Evolutionary conservation across 2,888 invertebrate genomes (phyloP).

Genomic region (Clepsis dumicolana): DNA sequence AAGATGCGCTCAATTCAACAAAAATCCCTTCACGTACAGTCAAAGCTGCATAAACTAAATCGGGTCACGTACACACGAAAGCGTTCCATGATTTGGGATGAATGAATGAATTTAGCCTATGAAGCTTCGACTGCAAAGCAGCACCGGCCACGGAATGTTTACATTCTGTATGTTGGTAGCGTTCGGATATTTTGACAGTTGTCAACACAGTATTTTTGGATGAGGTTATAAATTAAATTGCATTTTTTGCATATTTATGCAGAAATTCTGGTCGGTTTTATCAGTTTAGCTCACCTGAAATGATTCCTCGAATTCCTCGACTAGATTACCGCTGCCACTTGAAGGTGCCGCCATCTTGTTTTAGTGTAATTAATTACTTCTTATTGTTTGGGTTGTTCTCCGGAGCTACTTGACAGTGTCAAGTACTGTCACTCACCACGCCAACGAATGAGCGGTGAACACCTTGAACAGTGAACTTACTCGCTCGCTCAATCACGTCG

Average conservation of each 20-base stretch:
- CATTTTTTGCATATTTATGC: conserved; percentile 42
- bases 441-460: conserved; percentile 8
- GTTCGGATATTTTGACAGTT: conserved; percentile 65
- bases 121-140: conserved; percentile 74
- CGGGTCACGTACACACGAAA: conserved; percentile 82
- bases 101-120: conserved; percentile 63
- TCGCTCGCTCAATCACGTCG: neutral
- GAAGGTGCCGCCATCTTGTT: conserved; percentile 90
- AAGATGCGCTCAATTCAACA: conserved; percentile 79
- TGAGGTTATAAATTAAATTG: conserved; percentile 63
- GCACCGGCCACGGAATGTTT: conserved; percentile 64
- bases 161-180: conserved; percentile 70
- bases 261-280: conserved; percentile 19
- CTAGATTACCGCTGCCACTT: conserved; percentile 94
- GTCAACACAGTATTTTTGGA: conserved; percentile 52
- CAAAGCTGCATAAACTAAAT: conserved; percentile 73
- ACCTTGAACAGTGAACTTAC: neutral
- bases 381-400: conserved; percentile 30
- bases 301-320: conserved; percentile 96
- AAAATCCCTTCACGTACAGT: conserved; percentile 69
- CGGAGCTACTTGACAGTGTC: too few species aligned
- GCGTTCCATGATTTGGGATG: conserved; percentile 52
- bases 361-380: conserved; percentile 33
- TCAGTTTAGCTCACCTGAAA: conserved; percentile 89
- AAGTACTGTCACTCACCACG: conserved; percentile 37